Base-by-base conservation (phyloP, 2,797 vertebrate genomes). In the Graptemys geographica region DNA sequence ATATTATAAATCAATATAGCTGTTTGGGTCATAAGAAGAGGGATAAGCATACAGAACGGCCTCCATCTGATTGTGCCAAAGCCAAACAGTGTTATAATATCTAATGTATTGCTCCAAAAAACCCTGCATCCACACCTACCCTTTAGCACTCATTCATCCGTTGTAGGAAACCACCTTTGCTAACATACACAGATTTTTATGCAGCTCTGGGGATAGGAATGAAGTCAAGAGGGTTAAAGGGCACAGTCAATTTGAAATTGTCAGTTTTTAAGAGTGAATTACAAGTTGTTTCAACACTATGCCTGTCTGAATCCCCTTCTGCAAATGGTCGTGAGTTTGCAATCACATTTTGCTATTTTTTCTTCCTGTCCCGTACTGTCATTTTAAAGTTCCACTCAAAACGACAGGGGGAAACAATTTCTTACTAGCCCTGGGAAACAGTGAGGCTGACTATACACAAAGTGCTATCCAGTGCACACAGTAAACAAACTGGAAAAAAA, bases 401-500 rank as follows among this genome's bases (percentile, higher is more conserved):
- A 49, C 21, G 51, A 89, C 87, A 92, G 93, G 89, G 92, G 81
- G 1, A 8, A 85, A 53, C 4, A 5, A 84, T 37, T 89, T 91
- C 9, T 6, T 85, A 89, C 91, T 94, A 91, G 94, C 89, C 93
- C 84, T 86, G 89, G 93, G 95, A 94, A 83, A 86, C 90, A 84
- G 90, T 79, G 96, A 85, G 96, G 97, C 87, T 0, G 79, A 95
- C 94, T 95, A 25, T 92, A 97, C 92, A 95, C 94, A 97, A 97
- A 96, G 97, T 95, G 97, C 96, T 95, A 86, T 92, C n/a, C 88
- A 97, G 95, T 96, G 96, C 97, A 90, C 62, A 0, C 57, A 86
- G 89, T 92, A 96, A 93, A 93, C 84, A 91, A 55, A 81, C 0
- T n/a, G 62, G 3, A 86, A 25, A 52, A 52, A 1, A 11, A n/a